Conservation (phyloP, 2,113 vertebrate species). For the Camelus dromedarius region DNA sequence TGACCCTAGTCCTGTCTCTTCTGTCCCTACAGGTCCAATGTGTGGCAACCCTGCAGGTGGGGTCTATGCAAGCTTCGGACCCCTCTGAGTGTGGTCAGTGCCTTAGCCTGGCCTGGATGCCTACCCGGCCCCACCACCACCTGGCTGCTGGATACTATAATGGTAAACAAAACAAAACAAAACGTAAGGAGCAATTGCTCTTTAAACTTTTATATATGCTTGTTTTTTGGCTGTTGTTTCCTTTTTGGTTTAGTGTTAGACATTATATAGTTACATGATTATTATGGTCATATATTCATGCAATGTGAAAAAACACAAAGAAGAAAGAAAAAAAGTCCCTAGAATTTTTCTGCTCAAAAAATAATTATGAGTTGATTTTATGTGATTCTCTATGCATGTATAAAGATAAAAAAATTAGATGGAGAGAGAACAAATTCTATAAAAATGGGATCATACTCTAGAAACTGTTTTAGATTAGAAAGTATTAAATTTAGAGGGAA, state of each 20-base stretch:
- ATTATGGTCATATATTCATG: neutral
- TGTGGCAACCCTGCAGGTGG: slow-evolving; percentile 91
- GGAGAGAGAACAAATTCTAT: neutral
- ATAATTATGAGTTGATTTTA: neutral
- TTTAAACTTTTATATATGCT: slow-evolving; percentile 1
- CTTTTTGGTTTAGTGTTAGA: slow-evolving; percentile 13
- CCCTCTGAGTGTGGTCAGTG: slow-evolving; percentile 90
- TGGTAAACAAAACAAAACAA: slow-evolving; percentile 86
- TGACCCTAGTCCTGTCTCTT: neutral
- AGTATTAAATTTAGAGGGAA: neutral
- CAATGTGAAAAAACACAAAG: neutral
- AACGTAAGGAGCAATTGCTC: neutral
- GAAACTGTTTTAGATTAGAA: slow-evolving; percentile 21
- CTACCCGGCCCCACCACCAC: slow-evolving; percentile 92
- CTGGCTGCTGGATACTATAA: slow-evolving; percentile 96
- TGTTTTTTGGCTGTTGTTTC: neutral
- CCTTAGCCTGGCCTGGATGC: slow-evolving; percentile 95
- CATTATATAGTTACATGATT: neutral
- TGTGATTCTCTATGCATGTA: neutral
- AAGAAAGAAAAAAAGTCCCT: neutral
- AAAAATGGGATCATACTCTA: neutral
- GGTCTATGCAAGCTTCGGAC: slow-evolving; percentile 90
- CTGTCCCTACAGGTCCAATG: slow-evolving; percentile 86
- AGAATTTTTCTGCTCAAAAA: slow-evolving; percentile 32
- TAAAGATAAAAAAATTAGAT: slow-evolving; percentile 28